Percentiles rank a stretch among this genome's conserved stretches.
Conservation (phyloP, 2,797 vertebrate genomes). For the Erethizon dorsatum region DNA sequence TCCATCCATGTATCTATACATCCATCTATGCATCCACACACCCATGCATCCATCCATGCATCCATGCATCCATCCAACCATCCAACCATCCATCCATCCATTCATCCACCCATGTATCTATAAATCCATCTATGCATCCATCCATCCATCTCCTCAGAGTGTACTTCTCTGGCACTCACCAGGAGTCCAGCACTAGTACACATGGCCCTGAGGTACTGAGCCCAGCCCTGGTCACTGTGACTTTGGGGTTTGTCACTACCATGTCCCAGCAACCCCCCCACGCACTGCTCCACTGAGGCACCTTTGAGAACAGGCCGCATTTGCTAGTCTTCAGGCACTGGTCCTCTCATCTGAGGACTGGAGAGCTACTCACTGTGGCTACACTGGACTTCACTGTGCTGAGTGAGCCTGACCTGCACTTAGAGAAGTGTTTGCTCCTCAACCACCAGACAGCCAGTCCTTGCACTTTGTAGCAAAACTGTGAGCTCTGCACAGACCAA, state of each 20-base stretch:
- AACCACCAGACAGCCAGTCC: neutral
- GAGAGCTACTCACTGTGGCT: neutral
- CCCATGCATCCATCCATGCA: too few relatives aligned
- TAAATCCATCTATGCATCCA: neutral
- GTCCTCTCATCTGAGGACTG: accelerated
- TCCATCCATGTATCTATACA: neutral
- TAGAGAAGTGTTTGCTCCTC: neutral
- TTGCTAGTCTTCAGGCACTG: accelerated
- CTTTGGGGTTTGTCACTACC: neutral
- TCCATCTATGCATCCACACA: neutral
- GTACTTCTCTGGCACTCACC: neutral
- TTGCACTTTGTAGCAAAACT: accelerated
- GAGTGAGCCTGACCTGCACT: neutral
- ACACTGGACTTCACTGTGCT: too few relatives aligned
- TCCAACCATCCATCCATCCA: neutral
- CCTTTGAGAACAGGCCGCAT: accelerated
- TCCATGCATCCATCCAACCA: neutral
- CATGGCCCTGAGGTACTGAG: neutral
- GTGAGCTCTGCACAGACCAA: accelerated
- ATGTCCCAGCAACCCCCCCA: neutral
- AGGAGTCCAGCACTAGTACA: neutral
- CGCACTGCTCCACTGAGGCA: accelerated
- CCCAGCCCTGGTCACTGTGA: neutral
- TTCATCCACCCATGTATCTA: neutral
- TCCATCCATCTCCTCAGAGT: neutral